Percentiles rank a stretch among this genome's conserved stretches.
phyloP scores from a whole-genome alignment of 2,797 vertebrate species.

The Xiphophorus birchmanni region DNA sequence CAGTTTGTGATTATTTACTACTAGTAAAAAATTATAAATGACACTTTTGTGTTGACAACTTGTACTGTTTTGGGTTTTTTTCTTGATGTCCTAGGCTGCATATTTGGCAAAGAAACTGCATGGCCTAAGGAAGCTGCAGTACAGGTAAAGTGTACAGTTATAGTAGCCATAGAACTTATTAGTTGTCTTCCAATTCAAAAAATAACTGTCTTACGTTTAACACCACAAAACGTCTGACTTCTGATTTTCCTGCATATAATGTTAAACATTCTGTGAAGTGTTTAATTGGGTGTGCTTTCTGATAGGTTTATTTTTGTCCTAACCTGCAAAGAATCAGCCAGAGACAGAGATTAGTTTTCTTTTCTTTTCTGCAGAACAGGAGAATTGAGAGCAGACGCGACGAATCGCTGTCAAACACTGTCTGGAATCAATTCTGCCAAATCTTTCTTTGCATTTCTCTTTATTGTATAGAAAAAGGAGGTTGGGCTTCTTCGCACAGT shows the following conservation, averaged over 20 bases:
- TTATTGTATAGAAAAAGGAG: no score
- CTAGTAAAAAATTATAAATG: neutral
- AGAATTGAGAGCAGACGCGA: no score
- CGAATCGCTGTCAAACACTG: no score
- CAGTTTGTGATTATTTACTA: neutral
- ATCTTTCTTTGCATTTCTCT: no score
- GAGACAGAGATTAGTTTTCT: no score
- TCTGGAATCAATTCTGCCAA: no score
- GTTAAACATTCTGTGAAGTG: neutral
- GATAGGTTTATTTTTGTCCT: no score
- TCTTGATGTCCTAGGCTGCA: slow-evolving; percentile 43
- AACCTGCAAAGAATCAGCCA: no score
- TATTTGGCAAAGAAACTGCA: slow-evolving; percentile 35
- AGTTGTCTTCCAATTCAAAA: neutral
- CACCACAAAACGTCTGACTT: neutral
- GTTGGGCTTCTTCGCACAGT: no score
- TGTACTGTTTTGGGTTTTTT: neutral
- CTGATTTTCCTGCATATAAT: neutral
- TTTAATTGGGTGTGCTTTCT: neutral
- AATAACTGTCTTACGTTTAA: neutral
- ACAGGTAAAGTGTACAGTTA: slow-evolving; percentile 39
- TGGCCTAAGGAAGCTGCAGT: neutral
- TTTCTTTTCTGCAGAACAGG: no score
- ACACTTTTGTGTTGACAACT: neutral
- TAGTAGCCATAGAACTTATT: neutral